phyloP scores from a whole-genome alignment of 2,113 vertebrate genomes.

The Bujurquina vittata region DNA sequence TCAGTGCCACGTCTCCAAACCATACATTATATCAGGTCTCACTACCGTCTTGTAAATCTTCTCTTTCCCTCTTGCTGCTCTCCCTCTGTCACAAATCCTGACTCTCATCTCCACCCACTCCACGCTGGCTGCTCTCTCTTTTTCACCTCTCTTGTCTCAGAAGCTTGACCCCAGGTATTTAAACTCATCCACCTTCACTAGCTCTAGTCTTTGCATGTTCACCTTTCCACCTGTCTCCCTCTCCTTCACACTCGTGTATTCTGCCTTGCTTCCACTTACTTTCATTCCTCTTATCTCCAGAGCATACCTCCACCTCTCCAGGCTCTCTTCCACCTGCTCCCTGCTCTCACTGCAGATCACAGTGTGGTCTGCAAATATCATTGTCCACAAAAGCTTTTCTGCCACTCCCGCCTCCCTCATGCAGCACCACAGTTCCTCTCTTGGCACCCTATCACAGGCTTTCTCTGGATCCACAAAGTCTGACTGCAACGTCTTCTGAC shows the following conservation, averaged over 20 bases:
- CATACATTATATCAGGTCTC: neutral
- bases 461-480: neutral
- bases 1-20: neutral
- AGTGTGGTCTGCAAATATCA: neutral
- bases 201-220: neutral
- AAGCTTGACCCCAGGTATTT: neutral
- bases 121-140: neutral
- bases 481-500: neutral
- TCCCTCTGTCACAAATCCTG: no score
- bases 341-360: neutral
- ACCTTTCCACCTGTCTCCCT: neutral
- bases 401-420: neutral
- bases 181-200: neutral
- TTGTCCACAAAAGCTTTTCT: neutral
- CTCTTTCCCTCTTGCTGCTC: no score
- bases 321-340: neutral
- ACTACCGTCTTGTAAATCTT: neutral
- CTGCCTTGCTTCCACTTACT: neutral
- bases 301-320: neutral
- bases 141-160: neutral
- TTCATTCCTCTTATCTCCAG: neutral
- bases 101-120: neutral
- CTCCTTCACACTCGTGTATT: neutral
- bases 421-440: neutral
- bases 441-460: accelerated